These are phyloP conservation scores for Sinhomidia bicolor DNA, from an alignment of 2,888 invertebrate genomes.

Conservation along the genomic window DNA sequence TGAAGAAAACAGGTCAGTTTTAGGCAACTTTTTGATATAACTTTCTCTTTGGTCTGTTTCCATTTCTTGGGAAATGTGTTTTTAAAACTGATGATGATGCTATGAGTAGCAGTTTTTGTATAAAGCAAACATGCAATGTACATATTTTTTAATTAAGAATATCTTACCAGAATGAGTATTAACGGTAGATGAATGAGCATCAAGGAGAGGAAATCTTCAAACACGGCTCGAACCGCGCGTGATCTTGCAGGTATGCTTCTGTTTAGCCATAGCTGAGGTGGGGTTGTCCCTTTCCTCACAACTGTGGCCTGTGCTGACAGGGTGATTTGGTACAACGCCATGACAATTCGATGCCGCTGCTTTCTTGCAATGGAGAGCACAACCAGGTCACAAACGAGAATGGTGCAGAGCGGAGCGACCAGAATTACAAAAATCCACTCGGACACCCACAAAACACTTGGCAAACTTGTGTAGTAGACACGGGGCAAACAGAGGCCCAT, in stretches of 20 bases:
- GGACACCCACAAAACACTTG: conserved; percentile 77
- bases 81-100: no score
- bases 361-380: conserved; percentile 85
- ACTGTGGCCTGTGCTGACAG: conserved; percentile 88
- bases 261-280: conserved; percentile 79
- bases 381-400: conserved; percentile 80
- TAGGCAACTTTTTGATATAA: no score
- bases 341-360: conserved; percentile 91
- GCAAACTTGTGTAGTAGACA: conserved; percentile 77
- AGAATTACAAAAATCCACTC: conserved; percentile 80
- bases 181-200: conserved; percentile 78
- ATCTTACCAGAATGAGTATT: conserved; percentile 78
- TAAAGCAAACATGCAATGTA: no score
- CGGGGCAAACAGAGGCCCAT: conserved; percentile 79
- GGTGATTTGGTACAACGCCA: conserved; percentile 92
- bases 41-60: no score
- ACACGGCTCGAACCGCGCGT: conserved; percentile 79
- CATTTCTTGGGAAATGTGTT: no score
- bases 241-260: conserved; percentile 79
- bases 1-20: no score
- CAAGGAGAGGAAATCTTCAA: conserved; percentile 78
- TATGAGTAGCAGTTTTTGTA: no score
- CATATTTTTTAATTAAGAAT: not conserved
- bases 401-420: conserved; percentile 80
- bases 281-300: conserved; percentile 80